phyloP scores from a whole-genome alignment of 1,140 invertebrate species.

The Lanistes nyassanus region DNA sequence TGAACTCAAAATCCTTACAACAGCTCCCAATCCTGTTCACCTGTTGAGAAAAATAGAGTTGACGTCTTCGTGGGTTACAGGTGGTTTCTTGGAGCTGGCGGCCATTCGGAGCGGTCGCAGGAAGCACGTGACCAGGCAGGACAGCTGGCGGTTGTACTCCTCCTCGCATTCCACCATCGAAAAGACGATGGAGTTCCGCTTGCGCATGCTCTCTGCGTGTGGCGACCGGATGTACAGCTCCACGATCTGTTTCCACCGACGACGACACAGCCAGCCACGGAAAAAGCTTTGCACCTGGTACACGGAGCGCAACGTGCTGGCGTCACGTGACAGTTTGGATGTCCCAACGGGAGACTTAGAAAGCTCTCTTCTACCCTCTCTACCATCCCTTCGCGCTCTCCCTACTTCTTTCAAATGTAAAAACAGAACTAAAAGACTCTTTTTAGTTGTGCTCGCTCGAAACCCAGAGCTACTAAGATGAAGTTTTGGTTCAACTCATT shows the following conservation, averaged over 20 bases:
- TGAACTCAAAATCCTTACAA: not conserved
- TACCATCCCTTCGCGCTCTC: no score
- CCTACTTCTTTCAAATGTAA: no score
- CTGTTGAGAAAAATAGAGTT: constrained; percentile 95
- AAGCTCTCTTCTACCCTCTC: no score
- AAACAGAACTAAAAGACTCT: no score
- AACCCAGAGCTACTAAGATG: no score
- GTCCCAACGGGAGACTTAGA: no score
- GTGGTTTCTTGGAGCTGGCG: constrained; percentile 91
- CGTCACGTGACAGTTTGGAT: no score
- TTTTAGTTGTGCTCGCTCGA: no score
- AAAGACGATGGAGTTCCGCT: constrained; percentile 92
- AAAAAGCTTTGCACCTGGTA: constrained; percentile 91
- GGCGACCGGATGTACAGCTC: constrained; percentile 95
- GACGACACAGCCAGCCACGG: constrained; percentile 91
- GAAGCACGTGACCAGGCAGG: constrained; percentile 91
- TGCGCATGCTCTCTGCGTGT: constrained; percentile 93
- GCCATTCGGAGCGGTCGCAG: constrained; percentile 91
- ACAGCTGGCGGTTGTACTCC: constrained; percentile 92
- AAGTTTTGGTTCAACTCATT: no score
- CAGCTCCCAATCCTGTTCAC: constrained; percentile 43
- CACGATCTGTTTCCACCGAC: constrained; percentile 95
- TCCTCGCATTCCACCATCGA: constrained; percentile 64
- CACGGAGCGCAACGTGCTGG: no score
- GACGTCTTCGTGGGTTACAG: constrained; percentile 92